These are phyloP conservation scores for Lonchura striata DNA, from an alignment of 2,113 vertebrate genomes.

Conservation along the genomic window DNA sequence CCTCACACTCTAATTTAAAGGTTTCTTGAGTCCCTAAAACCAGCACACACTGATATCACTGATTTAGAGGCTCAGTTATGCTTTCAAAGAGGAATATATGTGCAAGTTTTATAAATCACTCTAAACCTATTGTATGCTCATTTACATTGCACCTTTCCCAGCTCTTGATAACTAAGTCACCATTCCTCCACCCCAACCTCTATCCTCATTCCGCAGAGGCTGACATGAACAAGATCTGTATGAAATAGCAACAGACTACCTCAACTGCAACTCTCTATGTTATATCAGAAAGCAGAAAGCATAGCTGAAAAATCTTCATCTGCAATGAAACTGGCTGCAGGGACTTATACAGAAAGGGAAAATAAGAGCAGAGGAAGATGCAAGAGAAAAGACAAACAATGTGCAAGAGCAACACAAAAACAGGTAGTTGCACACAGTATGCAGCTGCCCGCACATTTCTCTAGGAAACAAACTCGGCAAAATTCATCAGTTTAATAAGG, in stretches of 20 bases:
- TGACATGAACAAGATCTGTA: background rate
- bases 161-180: background rate
- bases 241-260: background rate
- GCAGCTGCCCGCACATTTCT: background rate
- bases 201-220: background rate
- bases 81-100: background rate
- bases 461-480: background rate
- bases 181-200: background rate
- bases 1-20: background rate
- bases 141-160: background rate
- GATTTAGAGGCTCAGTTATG: background rate
- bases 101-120: background rate
- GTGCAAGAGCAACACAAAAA: background rate
- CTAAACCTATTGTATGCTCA: background rate
- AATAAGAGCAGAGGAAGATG: background rate
- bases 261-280: accelerated
- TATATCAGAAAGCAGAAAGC: background rate
- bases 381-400: background rate
- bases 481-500: background rate
- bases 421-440: background rate
- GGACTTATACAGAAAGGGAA: background rate
- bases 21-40: background rate
- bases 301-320: background rate
- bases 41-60: background rate
- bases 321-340: background rate